phyloP scores from a whole-genome alignment of 2,113 vertebrate species.

The Motacilla alba region DNA sequence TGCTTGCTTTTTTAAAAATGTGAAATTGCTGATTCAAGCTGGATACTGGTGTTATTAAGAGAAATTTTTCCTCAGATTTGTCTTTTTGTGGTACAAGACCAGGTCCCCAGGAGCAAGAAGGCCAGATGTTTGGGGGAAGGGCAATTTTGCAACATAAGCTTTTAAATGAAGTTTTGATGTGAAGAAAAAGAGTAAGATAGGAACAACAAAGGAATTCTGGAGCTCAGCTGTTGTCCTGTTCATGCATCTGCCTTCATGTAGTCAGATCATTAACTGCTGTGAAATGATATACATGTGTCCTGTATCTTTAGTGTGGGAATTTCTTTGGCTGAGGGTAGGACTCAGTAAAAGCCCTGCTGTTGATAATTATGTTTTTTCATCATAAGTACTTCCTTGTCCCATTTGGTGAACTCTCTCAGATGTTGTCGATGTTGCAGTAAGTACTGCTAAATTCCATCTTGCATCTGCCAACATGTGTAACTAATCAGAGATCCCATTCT shows the following conservation, averaged over 20 bases:
- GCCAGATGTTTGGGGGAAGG: not conserved
- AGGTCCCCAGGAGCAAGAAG: not conserved
- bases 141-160: not conserved
- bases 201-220: slow-evolving; percentile 5
- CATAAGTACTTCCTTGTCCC: slow-evolving; percentile 14
- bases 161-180: slow-evolving; percentile 17
- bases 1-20: not conserved
- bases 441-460: slow-evolving; percentile 22
- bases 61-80: not conserved
- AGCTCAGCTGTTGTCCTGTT: slow-evolving; percentile 27
- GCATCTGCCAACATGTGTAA: slow-evolving; percentile 24
- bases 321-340: slow-evolving; percentile 22
- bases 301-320: slow-evolving; percentile 26
- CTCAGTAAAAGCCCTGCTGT: slow-evolving; percentile 24
- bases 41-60: not conserved
- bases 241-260: slow-evolving; percentile 30
- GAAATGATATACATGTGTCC: slow-evolving; percentile 10
- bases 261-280: slow-evolving; percentile 29
- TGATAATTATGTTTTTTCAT: slow-evolving; percentile 37
- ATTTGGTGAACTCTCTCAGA: slow-evolving; percentile 44
- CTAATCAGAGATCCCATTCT: slow-evolving; percentile 38
- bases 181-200: not conserved
- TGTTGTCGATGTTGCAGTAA: slow-evolving; percentile 42
- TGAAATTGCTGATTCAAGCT: not conserved
- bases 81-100: not conserved